Conservation (phyloP, 37 sponge, comb jelly and placozoan genomes). For the Spongilla lacustris region DNA sequence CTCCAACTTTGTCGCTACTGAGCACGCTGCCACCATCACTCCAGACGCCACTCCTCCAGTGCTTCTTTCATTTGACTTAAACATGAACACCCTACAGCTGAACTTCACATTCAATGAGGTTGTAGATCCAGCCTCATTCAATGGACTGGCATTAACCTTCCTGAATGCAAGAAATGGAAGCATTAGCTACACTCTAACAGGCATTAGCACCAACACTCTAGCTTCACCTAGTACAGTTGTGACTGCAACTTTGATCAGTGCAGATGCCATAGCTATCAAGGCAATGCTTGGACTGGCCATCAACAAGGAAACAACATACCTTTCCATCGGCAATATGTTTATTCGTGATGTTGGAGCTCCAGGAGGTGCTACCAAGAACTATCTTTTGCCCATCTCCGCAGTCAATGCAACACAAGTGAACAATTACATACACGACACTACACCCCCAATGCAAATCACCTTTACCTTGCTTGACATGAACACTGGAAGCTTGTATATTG, state of each 20-base stretch:
- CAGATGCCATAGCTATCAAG: constrained; percentile 72
- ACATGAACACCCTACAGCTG: constrained; percentile 63
- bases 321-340: constrained; percentile 51
- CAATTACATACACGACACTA: constrained; percentile 52
- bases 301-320: constrained; percentile 59
- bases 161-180: constrained; percentile 51
- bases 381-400: constrained; percentile 29
- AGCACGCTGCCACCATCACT: constrained; percentile 31
- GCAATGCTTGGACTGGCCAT: constrained; percentile 72
- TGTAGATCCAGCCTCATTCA: constrained; percentile 61
- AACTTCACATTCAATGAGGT: constrained; percentile 80
- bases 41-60: constrained; percentile 76
- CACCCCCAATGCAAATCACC: constrained; percentile 55
- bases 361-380: constrained; percentile 9
- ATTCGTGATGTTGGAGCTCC: constrained; percentile 78
- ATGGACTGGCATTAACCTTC: constrained; percentile 56
- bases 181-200: constrained; percentile 57
- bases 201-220: constrained; percentile 16
- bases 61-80: constrained; percentile 62
- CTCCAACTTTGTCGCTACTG: constrained; percentile 14
- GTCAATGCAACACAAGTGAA: constrained; percentile 42
- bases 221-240: constrained; percentile 54
- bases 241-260: constrained; percentile 26
- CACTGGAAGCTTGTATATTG: constrained; percentile 47
- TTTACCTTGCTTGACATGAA: constrained; percentile 80